A percentile compares a stretch with the other conserved stretches of the same genome.
phyloP scores from a whole-genome alignment of 1,140 invertebrate genomes.

The Euura saliciscinereae region DNA sequence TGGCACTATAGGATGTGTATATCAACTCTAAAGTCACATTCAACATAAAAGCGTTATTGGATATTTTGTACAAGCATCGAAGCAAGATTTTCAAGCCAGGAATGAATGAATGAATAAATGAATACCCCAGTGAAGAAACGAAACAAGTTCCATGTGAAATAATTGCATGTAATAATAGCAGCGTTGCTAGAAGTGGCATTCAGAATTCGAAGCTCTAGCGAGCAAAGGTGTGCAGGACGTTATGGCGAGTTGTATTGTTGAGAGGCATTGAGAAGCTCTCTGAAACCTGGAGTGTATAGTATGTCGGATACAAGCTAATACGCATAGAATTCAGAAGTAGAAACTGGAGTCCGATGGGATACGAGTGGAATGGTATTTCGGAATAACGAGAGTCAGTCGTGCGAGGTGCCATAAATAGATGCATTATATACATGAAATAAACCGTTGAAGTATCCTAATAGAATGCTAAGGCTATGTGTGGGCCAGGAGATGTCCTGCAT shows the following conservation, averaged over 20 bases:
- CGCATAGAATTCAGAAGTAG: background rate
- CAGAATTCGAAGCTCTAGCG: background rate
- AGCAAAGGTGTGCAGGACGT: background rate
- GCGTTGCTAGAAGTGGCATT: background rate
- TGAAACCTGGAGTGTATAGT: no score
- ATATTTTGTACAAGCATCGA: no score
- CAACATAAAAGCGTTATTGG: no score
- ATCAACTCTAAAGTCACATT: no score
- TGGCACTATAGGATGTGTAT: no score
- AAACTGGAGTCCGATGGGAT: background rate
- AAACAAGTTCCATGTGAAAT: no score
- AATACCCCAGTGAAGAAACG: no score
- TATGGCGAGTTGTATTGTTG: background rate
- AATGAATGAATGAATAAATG: no score
- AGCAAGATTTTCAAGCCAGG: no score
- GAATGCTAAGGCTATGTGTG: slow-evolving; percentile 12
- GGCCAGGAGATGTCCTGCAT: slow-evolving; percentile 8
- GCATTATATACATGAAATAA: slow-evolving; percentile 7
- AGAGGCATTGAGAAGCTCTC: no score
- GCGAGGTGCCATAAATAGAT: background rate
- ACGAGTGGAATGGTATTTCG: background rate
- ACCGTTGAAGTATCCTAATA: slow-evolving; percentile 8
- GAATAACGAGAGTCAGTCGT: background rate
- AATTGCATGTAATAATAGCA: no score
- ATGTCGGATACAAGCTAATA: background rate